A percentile compares a stretch with the other conserved stretches of the same genome.
Evolutionary conservation across 1,140 invertebrate genomes (phyloP).

Genomic region (Drosophila serrata): DNA sequence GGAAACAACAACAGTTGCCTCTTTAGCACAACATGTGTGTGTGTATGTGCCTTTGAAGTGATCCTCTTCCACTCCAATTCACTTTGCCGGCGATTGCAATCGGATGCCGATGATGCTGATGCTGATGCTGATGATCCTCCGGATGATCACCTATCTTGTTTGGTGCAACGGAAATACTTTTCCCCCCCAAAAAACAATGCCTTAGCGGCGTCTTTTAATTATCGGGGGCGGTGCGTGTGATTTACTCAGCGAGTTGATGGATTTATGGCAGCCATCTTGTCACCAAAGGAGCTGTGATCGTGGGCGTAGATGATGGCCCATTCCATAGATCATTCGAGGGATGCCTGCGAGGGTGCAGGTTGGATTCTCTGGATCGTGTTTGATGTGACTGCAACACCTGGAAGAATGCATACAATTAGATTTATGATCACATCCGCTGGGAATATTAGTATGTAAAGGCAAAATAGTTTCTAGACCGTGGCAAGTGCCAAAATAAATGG

Average conservation of each 20-base stretch:
- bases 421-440: conserved; percentile 62
- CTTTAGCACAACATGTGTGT: conserved; percentile 67
- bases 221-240: conserved; percentile 54
- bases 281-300: conserved; percentile 46
- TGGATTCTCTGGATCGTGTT: conserved; percentile 31
- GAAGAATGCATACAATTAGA: conserved; percentile 69
- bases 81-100: conserved; percentile 39
- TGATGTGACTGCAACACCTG: conserved; percentile 70
- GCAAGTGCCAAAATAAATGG: conserved; percentile 24
- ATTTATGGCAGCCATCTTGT: conserved; percentile 80
- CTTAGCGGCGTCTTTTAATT: conserved; percentile 61
- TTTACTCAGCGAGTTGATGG: conserved; percentile 75
- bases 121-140: conserved; percentile 36
- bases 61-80: conserved; percentile 24
- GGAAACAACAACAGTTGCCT: conserved; percentile 66
- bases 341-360: conserved; percentile 24
- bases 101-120: conserved; percentile 54
- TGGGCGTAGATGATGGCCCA: conserved; percentile 42
- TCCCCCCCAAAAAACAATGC: conserved; percentile 46
- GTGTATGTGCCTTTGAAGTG: conserved; percentile 70
- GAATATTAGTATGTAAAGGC: conserved; percentile 3
- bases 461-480: not conserved
- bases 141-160: conserved; percentile 72
- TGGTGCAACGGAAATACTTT: conserved; percentile 74
- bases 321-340: conserved; percentile 67